Percentiles rank a stretch among this genome's conserved stretches.
phyloP scores from a whole-genome alignment of 2,888 invertebrate genomes.

The Yponomeuta malinellus region DNA sequence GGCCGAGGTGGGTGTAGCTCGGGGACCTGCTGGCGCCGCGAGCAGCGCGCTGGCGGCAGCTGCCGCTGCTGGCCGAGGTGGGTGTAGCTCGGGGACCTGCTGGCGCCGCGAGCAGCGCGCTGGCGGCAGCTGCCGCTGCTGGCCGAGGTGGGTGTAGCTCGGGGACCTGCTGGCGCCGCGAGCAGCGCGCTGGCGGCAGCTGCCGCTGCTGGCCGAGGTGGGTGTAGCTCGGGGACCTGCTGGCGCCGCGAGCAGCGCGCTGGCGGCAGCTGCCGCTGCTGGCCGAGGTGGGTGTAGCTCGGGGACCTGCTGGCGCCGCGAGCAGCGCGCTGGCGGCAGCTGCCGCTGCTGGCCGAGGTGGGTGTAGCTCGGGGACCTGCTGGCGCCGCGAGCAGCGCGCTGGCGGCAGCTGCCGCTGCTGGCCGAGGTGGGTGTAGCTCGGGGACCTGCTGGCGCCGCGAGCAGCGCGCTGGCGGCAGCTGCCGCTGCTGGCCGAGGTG shows the following conservation, averaged over 20 bases:
- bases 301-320: no score
- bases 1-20: slow-evolving; percentile 76
- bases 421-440: slow-evolving; percentile 83
- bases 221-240: slow-evolving; percentile 80
- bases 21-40: slow-evolving; percentile 52
- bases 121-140: slow-evolving; percentile 30
- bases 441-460: slow-evolving; percentile 77
- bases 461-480: slow-evolving; percentile 72
- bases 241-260: slow-evolving; percentile 70
- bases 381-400: no score
- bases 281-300: slow-evolving; percentile 76
- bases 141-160: slow-evolving; percentile 71
- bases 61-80: slow-evolving; percentile 84
- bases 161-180: slow-evolving; percentile 78
- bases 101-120: slow-evolving; percentile 65
- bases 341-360: background rate
- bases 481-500: slow-evolving; percentile 72
- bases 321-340: background rate
- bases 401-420: slow-evolving; percentile 78
- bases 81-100: slow-evolving; percentile 40
- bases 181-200: slow-evolving; percentile 75
- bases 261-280: slow-evolving; percentile 84
- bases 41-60: slow-evolving; percentile 80
- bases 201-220: slow-evolving; percentile 91
- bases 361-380: slow-evolving; percentile 48